Conservation (phyloP, 2,113 vertebrate species). For the Shinisaurus crocodilurus region DNA sequence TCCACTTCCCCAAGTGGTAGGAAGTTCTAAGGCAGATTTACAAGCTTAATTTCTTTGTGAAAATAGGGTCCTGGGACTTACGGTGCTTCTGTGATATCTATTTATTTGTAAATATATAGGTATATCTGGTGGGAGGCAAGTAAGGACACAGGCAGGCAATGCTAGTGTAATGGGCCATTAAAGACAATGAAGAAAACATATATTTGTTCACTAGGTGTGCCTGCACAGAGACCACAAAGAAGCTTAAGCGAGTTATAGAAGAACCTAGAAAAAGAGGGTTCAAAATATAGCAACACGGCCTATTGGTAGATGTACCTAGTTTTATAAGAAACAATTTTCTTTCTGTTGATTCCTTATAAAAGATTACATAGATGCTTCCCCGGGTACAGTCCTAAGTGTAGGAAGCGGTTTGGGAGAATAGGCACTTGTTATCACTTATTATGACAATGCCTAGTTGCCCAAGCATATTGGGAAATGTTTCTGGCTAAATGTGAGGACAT, state of each 20-base stretch:
- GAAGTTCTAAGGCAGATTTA: not conserved
- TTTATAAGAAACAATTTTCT: not conserved
- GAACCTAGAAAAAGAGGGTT: not conserved
- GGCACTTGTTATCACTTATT: not conserved
- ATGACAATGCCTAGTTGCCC: not conserved
- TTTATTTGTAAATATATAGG: not conserved
- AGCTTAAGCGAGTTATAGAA: not conserved
- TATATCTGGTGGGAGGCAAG: not conserved
- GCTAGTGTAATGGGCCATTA: not conserved
- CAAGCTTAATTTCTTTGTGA: not conserved
- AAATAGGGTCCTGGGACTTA: not conserved
- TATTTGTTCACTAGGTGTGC: not conserved
- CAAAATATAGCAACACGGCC: not conserved
- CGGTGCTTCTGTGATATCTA: not conserved
- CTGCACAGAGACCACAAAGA: not conserved
- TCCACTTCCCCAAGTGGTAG: not conserved
- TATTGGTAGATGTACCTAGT: not conserved
- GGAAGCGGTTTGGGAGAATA: not conserved
- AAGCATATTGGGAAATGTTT: not conserved
- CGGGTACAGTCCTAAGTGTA: not conserved
- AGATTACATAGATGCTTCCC: not conserved
- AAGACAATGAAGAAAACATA: not conserved
- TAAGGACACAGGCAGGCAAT: not conserved
- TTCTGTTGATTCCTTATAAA: not conserved
- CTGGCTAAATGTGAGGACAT: not conserved